phyloP scores from a whole-genome alignment of 2,113 vertebrate genomes.

The Cynocephalus volans region DNA sequence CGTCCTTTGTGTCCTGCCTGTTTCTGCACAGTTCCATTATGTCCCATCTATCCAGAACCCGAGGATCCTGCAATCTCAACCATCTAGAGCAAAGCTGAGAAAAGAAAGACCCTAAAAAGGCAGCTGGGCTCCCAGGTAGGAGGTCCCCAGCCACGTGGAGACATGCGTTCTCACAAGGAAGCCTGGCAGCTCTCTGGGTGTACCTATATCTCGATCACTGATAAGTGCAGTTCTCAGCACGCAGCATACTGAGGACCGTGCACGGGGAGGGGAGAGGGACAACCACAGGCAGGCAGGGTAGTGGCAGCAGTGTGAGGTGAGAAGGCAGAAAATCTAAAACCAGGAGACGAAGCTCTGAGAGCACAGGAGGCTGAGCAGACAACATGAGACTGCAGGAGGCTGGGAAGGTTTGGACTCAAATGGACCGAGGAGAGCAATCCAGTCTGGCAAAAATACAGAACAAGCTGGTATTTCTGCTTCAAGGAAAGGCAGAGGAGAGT shows the following conservation, averaged over 20 bases:
- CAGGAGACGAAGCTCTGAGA: neutral
- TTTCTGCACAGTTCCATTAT: neutral
- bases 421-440: neutral
- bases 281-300: neutral
- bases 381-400: neutral
- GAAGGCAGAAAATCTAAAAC: neutral
- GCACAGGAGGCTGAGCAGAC: neutral
- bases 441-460: neutral
- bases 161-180: accelerated
- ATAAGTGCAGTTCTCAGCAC: neutral
- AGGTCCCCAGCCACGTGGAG: neutral
- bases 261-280: neutral
- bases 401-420: neutral
- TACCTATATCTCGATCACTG: neutral
- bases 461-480: neutral
- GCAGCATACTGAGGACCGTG: neutral
- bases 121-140: neutral
- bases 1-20: neutral
- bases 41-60: neutral
- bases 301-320: neutral
- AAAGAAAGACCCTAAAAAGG: neutral
- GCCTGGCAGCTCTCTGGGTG: neutral
- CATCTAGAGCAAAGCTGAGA: neutral
- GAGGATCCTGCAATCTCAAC: neutral
- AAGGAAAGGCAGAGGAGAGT: neutral